Percentiles rank a stretch among this genome's conserved stretches.
Evolutionary conservation across 2,888 invertebrate species (phyloP).

Genomic region (Tenthredo notha): DNA sequence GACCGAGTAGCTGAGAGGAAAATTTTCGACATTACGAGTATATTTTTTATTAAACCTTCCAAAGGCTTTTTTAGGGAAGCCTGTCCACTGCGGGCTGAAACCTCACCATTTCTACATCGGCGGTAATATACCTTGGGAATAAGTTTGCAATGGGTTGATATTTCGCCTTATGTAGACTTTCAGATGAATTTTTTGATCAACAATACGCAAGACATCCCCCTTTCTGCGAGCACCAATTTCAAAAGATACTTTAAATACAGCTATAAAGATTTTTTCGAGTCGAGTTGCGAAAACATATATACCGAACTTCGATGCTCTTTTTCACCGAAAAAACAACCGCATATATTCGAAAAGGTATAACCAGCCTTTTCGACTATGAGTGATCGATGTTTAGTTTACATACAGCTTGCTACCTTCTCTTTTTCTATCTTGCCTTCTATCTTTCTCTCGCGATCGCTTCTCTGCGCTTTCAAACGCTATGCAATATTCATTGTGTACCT

Average conservation of each 20-base stretch:
- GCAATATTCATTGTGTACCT: slow-evolving; percentile 52
- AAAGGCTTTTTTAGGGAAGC: neutral
- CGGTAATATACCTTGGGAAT: slow-evolving; percentile 6
- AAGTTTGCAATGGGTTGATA: neutral
- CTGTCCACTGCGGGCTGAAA: neutral
- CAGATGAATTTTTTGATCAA: neutral
- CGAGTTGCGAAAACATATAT: neutral
- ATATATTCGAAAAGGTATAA: neutral
- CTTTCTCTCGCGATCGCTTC: slow-evolving; percentile 29
- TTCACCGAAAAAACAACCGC: neutral
- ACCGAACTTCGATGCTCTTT: neutral
- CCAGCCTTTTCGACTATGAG: slow-evolving; percentile 67
- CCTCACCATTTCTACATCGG: neutral
- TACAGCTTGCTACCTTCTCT: slow-evolving; percentile 54
- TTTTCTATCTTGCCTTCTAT: slow-evolving; percentile 48
- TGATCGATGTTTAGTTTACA: slow-evolving; percentile 70
- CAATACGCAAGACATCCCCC: neutral
- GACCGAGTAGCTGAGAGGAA: neutral
- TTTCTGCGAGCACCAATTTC: neutral
- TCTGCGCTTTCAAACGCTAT: slow-evolving; percentile 32
- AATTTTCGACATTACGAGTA: neutral
- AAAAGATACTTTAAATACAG: neutral
- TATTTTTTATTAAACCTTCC: neutral
- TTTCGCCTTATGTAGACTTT: neutral
- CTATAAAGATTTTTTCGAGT: neutral